These are phyloP conservation scores for Scaptodrosophila latifasciaeformis DNA, from an alignment of 2,888 invertebrate species.

Conservation along the genomic window DNA sequence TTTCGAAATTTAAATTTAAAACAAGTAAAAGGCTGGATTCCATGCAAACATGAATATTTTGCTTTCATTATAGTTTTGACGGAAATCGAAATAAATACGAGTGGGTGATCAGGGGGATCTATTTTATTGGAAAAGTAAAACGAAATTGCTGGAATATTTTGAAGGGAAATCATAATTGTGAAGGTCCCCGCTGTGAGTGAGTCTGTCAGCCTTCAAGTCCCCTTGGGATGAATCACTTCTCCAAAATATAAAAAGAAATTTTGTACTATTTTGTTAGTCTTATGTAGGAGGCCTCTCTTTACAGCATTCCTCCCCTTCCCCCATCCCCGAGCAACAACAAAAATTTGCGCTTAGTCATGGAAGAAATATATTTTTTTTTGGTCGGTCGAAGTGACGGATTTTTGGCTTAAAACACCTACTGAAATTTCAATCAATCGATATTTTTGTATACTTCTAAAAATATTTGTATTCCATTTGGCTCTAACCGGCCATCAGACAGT, in stretches of 20 bases:
- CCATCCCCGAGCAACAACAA: conserved; percentile 14
- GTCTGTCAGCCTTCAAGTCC: too few relatives aligned
- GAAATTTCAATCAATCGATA: conserved; percentile 9
- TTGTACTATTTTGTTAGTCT: conserved; percentile 1
- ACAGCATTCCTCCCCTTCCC: background rate
- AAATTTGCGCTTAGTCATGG: conserved; percentile 53
- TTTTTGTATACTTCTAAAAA: background rate
- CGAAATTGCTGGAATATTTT: too few relatives aligned
- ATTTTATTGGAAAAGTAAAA: too few relatives aligned
- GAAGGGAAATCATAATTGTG: too few relatives aligned
- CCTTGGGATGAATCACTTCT: conserved; percentile 14
- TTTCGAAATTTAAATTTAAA: too few relatives aligned
- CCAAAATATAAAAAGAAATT: too few relatives aligned
- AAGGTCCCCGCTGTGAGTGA: too few relatives aligned
- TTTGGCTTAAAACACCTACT: conserved; percentile 56
- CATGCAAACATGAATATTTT: too few relatives aligned
- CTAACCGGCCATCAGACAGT: conserved; percentile 1
- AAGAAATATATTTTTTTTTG: conserved; percentile 48
- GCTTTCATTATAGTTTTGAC: too few relatives aligned
- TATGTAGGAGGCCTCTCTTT: conserved; percentile 39
- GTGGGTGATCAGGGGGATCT: too few relatives aligned
- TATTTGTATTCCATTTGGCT: conserved; percentile 18
- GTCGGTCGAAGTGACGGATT: conserved; percentile 33
- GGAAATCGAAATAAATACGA: too few relatives aligned
- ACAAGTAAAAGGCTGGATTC: too few relatives aligned